These are phyloP conservation scores for Petrocephalus sullivani DNA, from an alignment of 2,797 vertebrate species.

Conservation along the genomic window DNA sequence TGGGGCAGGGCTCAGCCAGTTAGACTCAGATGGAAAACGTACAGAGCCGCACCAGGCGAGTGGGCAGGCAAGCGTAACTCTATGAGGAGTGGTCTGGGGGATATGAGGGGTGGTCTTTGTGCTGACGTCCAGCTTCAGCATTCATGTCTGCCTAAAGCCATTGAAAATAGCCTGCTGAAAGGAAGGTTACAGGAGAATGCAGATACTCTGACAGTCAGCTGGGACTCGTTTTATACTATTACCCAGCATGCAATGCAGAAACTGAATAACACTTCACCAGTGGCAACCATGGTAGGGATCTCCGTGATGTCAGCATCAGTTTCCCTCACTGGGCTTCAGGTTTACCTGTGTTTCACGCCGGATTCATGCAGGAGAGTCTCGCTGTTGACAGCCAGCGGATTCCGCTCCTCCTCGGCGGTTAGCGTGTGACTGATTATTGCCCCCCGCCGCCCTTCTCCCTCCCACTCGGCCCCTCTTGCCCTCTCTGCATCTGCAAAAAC, in stretches of 20 bases:
- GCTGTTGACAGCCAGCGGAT: not conserved
- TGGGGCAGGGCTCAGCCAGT: no score
- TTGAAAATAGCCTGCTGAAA: not conserved
- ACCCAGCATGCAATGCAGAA: not conserved
- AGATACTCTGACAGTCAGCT: not conserved
- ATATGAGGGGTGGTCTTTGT: not conserved
- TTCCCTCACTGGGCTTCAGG: not conserved
- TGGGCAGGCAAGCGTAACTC: not conserved
- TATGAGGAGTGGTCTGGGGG: not conserved
- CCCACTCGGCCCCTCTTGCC: not conserved
- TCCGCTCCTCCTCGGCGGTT: not conserved
- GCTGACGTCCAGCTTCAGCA: not conserved
- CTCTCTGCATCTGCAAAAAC: slow-evolving; percentile 3
- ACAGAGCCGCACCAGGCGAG: not conserved
- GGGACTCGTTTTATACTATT: not conserved
- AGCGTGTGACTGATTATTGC: not conserved
- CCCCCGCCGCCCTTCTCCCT: not conserved
- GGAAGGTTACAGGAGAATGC: not conserved
- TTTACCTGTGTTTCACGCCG: no score
- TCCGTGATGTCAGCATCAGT: not conserved
- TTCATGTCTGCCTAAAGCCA: not conserved
- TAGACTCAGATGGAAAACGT: not conserved
- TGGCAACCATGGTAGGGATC: not conserved
- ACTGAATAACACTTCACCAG: not conserved
- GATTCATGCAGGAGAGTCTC: not conserved